Evolutionary conservation across 1,140 invertebrate genomes (phyloP), one percentile per base, ranked within the genome.

Genomic region (Monomorium pharaonis): DNA sequence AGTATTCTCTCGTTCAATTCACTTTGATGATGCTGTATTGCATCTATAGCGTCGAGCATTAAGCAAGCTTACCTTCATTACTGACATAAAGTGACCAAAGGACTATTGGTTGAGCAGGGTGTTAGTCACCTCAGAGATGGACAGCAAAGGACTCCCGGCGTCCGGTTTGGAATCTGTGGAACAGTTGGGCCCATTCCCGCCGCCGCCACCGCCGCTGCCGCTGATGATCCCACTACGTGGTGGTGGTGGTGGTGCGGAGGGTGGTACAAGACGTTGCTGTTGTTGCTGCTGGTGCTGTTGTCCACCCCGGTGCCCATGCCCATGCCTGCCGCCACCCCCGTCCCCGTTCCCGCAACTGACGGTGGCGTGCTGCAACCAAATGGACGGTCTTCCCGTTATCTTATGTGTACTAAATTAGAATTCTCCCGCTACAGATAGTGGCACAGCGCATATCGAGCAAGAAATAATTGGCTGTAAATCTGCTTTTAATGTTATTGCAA

Each of bases 51-150:
- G 21, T 21, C 7, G 14, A n/a, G n/a, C n/a, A 12, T n/a, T 30
- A 24, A 51, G 16, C 30, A 69, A 77, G 14, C 63, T 86, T 69
- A 93, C 92, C 92, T 90, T 87, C 84, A 85, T 90, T 85, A 84
- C 42, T 70, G 86, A 91, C 76, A 72, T 86, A 65, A 33, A 62
- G 85, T 89, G 67, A 92, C 85, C 87, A 85, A 84, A 56, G 85
- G 86, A 89, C 92, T 95, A 97, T 94, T 97, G 97, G 94, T 97
- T 97, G 94, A 97, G 96, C 89, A 97, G 94, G 89, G 97, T 97
- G 95, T 97, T 97, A 92, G 97, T 97, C 96, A 97, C 97, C 96
- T 97, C 97, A 96, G 97, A 97, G 96, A 97, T 97, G 95, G 97
- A 97, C 96, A 97, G 92, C 96, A 98, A 91, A 96, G 97, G 97